Evolutionary conservation across 2,113 vertebrate genomes (phyloP), one percentile per base, ranked within the genome.

Genomic region (Acanthochromis polyacanthus): DNA sequence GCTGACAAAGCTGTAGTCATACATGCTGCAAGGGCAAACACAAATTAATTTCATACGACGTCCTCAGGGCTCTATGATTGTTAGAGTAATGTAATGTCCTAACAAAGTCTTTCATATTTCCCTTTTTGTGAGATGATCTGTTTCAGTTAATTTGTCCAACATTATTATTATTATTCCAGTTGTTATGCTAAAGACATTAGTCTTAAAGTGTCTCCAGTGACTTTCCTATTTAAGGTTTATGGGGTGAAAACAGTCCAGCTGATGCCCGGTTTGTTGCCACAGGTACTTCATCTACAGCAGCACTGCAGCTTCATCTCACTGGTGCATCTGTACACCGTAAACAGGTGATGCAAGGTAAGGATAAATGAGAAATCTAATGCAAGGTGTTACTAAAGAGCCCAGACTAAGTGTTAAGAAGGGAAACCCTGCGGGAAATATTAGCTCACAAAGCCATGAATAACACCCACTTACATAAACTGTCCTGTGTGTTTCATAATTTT

Each of bases 321-420:
- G 91, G 93, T 84, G 93, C 73, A 93, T 90, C 81, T 57, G 36
- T 46, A 22, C 23, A 17, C 76, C 38, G 59, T 91, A 94, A 94
- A 95, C 93, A 94, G 67, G 77, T 94, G 94, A 95, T 92, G 93
- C 91, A 95, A 94, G 91, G 59, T 48, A 17, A 74, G 73, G 45
- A 53, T 30, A 32, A 84, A 80, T 90, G 89, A 92, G 91, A 92
- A 93, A 93, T 91, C 81, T 62, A 82, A 55, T 50, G 89, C 89
- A 93, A 93, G 63, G 32, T 87, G 25, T 93, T 92, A 84, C 93
- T 57, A 60, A 84, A 64, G 25, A 20, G 9, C 23, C 5, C 62
- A 3, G n/a, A 58, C 22, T 22, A 20, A 57, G 17, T 48, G 65
- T 36, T 28, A 14, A 32, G 19, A 71, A 38, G 62, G 45, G 19